phyloP scores from a whole-genome alignment of 2,888 invertebrate species.

The Periphyllus acericola region DNA sequence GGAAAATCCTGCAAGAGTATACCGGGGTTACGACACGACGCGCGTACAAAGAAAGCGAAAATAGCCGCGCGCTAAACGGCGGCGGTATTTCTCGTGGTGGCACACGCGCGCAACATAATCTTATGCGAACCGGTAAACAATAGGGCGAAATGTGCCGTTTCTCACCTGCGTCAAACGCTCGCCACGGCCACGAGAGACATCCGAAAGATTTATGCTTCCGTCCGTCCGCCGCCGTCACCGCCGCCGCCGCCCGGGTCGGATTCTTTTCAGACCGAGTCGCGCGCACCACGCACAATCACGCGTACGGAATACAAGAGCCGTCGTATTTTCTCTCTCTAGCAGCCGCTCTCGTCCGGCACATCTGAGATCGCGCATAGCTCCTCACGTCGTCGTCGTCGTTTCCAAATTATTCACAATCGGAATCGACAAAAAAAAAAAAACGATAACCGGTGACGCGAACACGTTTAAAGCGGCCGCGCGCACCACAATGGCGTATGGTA shows the following conservation, averaged over 20 bases:
- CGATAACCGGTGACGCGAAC: slow-evolving; percentile 35
- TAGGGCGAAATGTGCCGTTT: slow-evolving; percentile 56
- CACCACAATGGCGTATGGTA: not conserved
- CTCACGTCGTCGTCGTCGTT: not conserved
- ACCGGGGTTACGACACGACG: not conserved
- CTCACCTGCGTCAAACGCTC: slow-evolving; percentile 59
- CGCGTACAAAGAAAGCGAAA: slow-evolving; percentile 27
- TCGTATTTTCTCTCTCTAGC: not conserved
- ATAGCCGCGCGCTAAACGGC: not conserved
- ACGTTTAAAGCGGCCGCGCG: not conserved
- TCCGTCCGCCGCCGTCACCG: slow-evolving; percentile 22
- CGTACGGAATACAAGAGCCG: not conserved
- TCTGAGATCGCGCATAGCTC: no score
- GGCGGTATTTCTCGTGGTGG: slow-evolving; percentile 32
- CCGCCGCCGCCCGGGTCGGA: not conserved
- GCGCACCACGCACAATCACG: not conserved
- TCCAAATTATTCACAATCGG: slow-evolving; percentile 1
- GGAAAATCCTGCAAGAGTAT: not conserved
- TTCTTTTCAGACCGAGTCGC: not conserved
- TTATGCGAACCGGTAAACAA: slow-evolving; percentile 54
- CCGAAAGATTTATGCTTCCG: slow-evolving; percentile 56
- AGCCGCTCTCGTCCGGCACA: no score
- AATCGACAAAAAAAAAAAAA: not conserved
- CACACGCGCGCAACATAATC: slow-evolving; percentile 4
- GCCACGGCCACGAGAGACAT: slow-evolving; percentile 9